Percentiles rank a stretch among this genome's conserved stretches.
Conservation (phyloP, 1,140 invertebrate genomes). For the Berghia stephanieae region DNA sequence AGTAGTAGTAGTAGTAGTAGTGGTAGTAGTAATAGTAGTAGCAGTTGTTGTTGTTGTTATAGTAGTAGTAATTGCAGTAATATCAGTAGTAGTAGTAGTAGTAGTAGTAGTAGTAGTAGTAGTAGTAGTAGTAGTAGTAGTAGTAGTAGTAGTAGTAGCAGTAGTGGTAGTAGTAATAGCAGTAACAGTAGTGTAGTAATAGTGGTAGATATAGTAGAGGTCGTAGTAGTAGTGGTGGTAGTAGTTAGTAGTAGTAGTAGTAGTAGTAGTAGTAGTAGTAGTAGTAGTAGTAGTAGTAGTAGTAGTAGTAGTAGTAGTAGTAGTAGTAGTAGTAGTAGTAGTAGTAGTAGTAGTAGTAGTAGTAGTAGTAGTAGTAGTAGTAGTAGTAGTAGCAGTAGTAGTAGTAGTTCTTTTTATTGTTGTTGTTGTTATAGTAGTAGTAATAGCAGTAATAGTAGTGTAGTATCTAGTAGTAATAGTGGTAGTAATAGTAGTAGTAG, state of each 20-base stretch:
- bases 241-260: no score
- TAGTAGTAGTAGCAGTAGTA: constrained; percentile 9
- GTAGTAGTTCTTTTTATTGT: background rate
- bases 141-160: constrained; percentile 11
- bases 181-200: no score
- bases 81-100: no score
- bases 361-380: constrained; percentile 26
- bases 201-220: no score
- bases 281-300: background rate
- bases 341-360: constrained; percentile 11
- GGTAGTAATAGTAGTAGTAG: constrained; percentile 1
- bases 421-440: background rate
- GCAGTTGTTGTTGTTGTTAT: no score
- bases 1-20: constrained; percentile 10
- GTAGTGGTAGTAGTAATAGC: constrained; percentile 8
- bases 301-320: background rate
- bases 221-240: no score
- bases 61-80: no score
- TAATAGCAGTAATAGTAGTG: background rate
- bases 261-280: background rate
- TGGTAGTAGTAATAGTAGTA: no score
- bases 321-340: background rate
- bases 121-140: background rate
- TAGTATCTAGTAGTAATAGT: no score
- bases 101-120: background rate